Conservation (phyloP, 2,797 vertebrate genomes). For the Malacoctenus gilli region DNA sequence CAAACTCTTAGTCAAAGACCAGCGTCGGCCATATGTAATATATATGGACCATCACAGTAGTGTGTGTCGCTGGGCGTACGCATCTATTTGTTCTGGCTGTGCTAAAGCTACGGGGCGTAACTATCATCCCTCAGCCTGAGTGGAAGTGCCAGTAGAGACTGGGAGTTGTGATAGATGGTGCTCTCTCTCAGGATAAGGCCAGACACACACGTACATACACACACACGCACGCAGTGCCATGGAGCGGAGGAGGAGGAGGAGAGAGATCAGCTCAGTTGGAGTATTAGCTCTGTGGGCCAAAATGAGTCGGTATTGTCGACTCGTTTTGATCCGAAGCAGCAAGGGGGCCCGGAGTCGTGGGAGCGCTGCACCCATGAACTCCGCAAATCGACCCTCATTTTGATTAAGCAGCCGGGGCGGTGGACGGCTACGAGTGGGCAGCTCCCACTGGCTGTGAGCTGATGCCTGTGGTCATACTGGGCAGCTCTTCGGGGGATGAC, state of each 20-base stretch:
- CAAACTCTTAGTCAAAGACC: constrained; percentile 18
- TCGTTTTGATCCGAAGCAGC: constrained; percentile 61
- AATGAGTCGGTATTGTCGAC: constrained; percentile 47
- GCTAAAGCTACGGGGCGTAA: constrained; percentile 45
- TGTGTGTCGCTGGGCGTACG: constrained; percentile 20
- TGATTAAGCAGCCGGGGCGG: constrained; percentile 45
- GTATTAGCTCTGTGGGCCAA: constrained; percentile 51
- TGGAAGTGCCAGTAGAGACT: constrained; percentile 52
- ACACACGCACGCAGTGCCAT: constrained; percentile 18
- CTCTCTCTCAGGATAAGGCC: constrained; percentile 57
- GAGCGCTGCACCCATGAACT: constrained; percentile 56
- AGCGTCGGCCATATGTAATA: constrained; percentile 9
- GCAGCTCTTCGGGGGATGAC: constrained; percentile 42
- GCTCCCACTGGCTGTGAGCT: constrained; percentile 40
- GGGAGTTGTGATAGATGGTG: constrained; percentile 64
- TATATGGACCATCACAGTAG: constrained; percentile 4
- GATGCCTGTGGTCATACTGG: constrained; percentile 42
- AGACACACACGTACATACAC: constrained; percentile 27
- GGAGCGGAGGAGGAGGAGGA: constrained; percentile 51
- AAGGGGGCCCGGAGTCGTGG: constrained; percentile 37
- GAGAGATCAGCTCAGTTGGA: constrained; percentile 62
- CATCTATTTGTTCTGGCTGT: constrained; percentile 14
- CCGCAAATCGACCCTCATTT: constrained; percentile 56
- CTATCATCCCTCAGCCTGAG: constrained; percentile 62
- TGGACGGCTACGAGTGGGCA: constrained; percentile 35